Percentiles rank a stretch among this genome's conserved stretches.
These are phyloP conservation scores for Lithophane ornitopus DNA, from an alignment of 2,888 invertebrate genomes.

Conservation along the genomic window DNA sequence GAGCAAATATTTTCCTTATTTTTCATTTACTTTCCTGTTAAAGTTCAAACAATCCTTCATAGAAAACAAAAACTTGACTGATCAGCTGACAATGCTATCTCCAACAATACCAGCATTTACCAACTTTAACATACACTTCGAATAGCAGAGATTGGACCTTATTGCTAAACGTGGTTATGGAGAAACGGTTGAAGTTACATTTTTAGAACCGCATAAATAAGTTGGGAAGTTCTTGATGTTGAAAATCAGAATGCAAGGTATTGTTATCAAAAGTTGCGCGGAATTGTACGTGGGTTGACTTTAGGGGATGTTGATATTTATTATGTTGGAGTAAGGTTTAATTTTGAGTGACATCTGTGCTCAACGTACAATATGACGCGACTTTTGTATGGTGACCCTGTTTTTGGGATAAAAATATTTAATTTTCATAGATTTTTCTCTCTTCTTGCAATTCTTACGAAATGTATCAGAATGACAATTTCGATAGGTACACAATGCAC, in stretches of 20 bases:
- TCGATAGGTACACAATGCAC: background rate
- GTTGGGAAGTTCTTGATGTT: slow-evolving; percentile 30
- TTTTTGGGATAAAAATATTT: background rate
- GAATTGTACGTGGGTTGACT: background rate
- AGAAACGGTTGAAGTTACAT: background rate
- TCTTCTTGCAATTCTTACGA: background rate
- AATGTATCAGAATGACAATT: background rate
- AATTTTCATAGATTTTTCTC: background rate
- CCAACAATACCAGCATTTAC: slow-evolving; percentile 34
- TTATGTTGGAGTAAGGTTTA: background rate
- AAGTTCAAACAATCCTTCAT: slow-evolving; percentile 74
- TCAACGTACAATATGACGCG: slow-evolving; percentile 66
- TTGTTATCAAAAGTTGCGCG: slow-evolving; percentile 24
- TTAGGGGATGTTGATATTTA: background rate
- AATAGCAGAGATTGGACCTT: background rate
- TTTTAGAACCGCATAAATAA: slow-evolving; percentile 7
- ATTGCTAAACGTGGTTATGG: background rate
- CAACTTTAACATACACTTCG: slow-evolving; percentile 4
- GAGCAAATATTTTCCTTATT: background rate
- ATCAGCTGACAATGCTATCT: slow-evolving; percentile 49
- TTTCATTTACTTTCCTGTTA: slow-evolving; percentile 45
- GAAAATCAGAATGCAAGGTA: slow-evolving; percentile 48
- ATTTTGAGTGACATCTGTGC: slow-evolving; percentile 69
- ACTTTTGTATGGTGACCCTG: slow-evolving; percentile 38
- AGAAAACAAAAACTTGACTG: slow-evolving; percentile 59